A percentile compares a stretch with the other conserved stretches of the same genome.
Conservation (phyloP, 2,113 vertebrate species). For the Cephalophus harveyi region DNA sequence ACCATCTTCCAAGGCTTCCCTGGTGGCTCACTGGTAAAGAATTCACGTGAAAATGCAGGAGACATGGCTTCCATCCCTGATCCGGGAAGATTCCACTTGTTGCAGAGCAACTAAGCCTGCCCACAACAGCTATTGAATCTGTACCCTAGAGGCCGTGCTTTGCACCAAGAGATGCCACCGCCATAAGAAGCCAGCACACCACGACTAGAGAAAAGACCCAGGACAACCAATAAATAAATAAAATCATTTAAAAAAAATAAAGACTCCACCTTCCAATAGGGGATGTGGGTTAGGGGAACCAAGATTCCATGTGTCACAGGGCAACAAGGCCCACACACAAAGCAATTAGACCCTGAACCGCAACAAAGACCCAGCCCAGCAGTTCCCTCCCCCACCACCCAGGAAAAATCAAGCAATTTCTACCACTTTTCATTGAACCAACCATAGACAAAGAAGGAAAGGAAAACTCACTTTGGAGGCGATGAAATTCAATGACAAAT, state of each 20-base stretch:
- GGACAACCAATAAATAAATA: not conserved
- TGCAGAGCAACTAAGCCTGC: not conserved
- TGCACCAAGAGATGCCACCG: fast-evolving
- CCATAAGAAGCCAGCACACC: not conserved
- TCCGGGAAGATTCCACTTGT: not conserved
- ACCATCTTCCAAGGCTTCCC: not conserved
- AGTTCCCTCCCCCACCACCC: fast-evolving
- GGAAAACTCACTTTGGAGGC: slow-evolving; percentile 10
- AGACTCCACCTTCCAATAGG: not conserved
- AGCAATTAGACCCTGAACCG: not conserved
- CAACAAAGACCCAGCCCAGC: not conserved
- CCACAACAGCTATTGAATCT: not conserved
- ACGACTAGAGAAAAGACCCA: not conserved
- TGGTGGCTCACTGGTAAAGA: not conserved
- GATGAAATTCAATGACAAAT: slow-evolving; percentile 34
- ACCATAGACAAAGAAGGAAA: not conserved
- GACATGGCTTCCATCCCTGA: not conserved
- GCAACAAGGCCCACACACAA: not conserved
- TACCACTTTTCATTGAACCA: not conserved
- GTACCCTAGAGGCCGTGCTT: not conserved
- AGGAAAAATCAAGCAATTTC: not conserved
- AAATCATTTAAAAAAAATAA: not conserved
- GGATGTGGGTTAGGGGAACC: not conserved
- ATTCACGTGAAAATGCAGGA: not conserved
- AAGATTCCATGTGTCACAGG: not conserved